Base-by-base conservation (phyloP, 2,113 vertebrate species). In the Gallinago jamesoni region DNA sequence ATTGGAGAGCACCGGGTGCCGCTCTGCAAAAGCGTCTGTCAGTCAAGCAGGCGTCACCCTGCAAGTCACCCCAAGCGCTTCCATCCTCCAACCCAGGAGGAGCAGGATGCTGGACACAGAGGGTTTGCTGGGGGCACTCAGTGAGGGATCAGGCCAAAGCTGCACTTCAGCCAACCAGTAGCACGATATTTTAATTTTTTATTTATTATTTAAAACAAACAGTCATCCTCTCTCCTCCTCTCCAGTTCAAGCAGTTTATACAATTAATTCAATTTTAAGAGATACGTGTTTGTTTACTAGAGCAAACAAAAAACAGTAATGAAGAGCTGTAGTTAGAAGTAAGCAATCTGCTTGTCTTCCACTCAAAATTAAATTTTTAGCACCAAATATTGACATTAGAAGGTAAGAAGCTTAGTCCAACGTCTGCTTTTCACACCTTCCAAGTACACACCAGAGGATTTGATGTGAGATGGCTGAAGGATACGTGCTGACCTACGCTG, bases 261-360 rank as follows among this genome's bases (percentile, higher is more conserved):
- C 55, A 84, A 57, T 92, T 87, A 75, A 95, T 84, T 83, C 74
- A 68, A 82, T 73, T 70, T 92, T 56, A 83, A 91, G 67, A 92
- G 59, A 43, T 47, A 52, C 1, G 0, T 37, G 76, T 78, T 93
- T 94, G 48, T 94, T 91, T 84, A 79, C 84, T 39, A 94, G 28
- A 85, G 73, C 85, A 93, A 95, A 94, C 59, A 93, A 88, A 90
- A 75, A 20, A 1, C 45, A 75, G 66, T 66, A 63, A 68, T 27
- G 78, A 81, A 80, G 64, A 87, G 76, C 56, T 53, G 39, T 33
- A 48, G 69, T 47, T 45, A 68, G 21, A 67, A 91, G 68, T 6
- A 86, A 90, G 80, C 74, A 92, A 79, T 59, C 41, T 50, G 35
- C 45, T 76, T n/a, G 53, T 68, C 77, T 90, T 84, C 43, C 66